Evolutionary conservation across 2,888 invertebrate species (phyloP), one percentile per base, ranked within the genome.

Genomic region (Lithosia quadra): DNA sequence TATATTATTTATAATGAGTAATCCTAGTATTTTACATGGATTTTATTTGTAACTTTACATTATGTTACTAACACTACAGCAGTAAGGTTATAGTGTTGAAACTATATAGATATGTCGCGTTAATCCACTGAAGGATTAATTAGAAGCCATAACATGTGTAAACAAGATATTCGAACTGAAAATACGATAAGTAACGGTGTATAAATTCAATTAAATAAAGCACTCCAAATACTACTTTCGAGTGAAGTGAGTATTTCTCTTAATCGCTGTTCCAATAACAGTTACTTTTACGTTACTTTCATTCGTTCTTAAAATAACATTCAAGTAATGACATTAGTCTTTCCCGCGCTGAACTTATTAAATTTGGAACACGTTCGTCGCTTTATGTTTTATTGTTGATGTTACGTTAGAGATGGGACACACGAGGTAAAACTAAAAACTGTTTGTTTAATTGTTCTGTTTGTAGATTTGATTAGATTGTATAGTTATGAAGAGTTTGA

Each of bases 361-460:
- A 86, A 84, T 85, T 86, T 85, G 77, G 77, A 82, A 81, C 88
- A 85, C 90, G 87, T 89, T 81, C 78, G 69, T 77, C 77, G 67
- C 76, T 78, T 89, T 84, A 87, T 87, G 87, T 87, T 88, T 86
- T 84, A 88, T 74, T 79, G 62, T 59, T 68, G 39, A 65, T 68
- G 58, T 24, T 59, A 67, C 8, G 49, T 58, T 58, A 58, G n/a
- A 33, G 61, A 21, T 63, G 67, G 57, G 63, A 67, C 63, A 63
- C 56, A 63, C 57, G n/a, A 66, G 13, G 24, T 22, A 7, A 18
- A 18, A 18, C 24, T 13, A n/a, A 53, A 24, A 2, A 8, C 15
- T 24, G 10, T 39, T 36, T 15, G 15, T 36, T 22, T 8, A 7
- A 36, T 21, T 1, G 21, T 59, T 34, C 36, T 34, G 2, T 36